Evolutionary conservation across 2,797 vertebrate species (phyloP).

Genomic region (Hypotaenidia okinawae): DNA sequence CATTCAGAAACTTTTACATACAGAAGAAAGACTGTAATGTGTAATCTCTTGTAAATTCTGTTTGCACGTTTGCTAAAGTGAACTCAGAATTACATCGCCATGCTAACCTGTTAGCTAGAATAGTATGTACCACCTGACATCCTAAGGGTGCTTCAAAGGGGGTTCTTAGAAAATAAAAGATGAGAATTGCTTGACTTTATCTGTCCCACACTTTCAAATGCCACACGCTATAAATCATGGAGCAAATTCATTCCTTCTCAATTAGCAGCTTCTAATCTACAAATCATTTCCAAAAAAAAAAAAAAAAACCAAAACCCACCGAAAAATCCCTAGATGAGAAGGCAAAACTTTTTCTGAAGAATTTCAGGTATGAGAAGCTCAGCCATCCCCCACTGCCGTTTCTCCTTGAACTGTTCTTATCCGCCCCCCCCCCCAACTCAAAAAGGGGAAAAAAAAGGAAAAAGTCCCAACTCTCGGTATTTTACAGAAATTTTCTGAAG

Average conservation of each 20-base stretch:
- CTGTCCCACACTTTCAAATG: neutral
- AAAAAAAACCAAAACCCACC: neutral
- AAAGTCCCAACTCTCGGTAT: neutral
- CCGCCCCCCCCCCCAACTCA: neutral
- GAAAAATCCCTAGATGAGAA: neutral
- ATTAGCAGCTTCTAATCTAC: conserved; percentile 43
- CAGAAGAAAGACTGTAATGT: neutral
- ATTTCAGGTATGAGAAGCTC: conserved; percentile 74
- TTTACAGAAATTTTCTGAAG: neutral
- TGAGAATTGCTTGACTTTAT: neutral
- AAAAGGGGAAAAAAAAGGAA: fast-evolving
- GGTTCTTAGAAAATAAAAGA: neutral
- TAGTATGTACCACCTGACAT: neutral
- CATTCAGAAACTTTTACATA: neutral
- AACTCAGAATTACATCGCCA: neutral
- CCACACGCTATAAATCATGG: neutral
- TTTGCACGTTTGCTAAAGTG: neutral
- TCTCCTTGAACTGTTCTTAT: neutral
- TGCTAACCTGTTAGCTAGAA: neutral
- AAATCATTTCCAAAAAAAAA: neutral
- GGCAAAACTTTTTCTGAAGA: conserved; percentile 51
- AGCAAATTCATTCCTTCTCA: neutral
- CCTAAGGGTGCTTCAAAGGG: neutral
- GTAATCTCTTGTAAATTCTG: neutral
- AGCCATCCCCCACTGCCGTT: neutral